Percentiles rank a stretch among this genome's conserved stretches.
Conservation (phyloP, 2,113 vertebrate genomes). For the Fukomys damarensis region DNA sequence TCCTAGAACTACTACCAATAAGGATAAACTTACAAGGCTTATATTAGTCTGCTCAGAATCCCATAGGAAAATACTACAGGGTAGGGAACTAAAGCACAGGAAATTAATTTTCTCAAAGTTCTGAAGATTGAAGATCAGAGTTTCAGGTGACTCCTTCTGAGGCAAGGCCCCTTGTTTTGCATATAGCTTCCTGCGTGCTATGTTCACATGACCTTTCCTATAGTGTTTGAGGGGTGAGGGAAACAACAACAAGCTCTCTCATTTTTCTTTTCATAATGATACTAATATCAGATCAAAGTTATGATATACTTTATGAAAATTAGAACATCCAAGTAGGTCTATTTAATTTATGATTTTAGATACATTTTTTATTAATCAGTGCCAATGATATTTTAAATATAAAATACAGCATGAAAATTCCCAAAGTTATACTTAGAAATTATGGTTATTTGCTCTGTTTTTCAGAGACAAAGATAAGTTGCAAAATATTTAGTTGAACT, state of each 20-base stretch:
- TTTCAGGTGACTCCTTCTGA: background rate
- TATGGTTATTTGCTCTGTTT: background rate
- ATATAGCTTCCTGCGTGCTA: background rate
- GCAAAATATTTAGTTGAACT: conserved; percentile 37
- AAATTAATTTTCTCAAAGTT: background rate
- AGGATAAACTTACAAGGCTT: background rate
- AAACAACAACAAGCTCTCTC: background rate
- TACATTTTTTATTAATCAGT: background rate
- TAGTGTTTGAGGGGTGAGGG: background rate
- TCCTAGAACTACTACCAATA: background rate
- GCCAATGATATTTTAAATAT: background rate
- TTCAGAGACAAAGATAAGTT: background rate
- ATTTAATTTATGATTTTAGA: conserved; percentile 22
- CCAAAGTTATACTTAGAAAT: background rate
- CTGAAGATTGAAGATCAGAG: background rate
- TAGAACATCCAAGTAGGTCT: background rate
- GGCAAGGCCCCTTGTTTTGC: background rate
- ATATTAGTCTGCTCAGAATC: background rate
- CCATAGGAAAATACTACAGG: background rate
- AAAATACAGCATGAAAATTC: background rate
- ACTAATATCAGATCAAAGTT: background rate
- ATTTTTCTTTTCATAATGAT: background rate
- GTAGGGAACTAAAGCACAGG: background rate
- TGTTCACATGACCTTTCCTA: background rate
- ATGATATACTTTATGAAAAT: background rate